Conservation (phyloP, 2,113 vertebrate species). For the Serilophus lunatus region DNA sequence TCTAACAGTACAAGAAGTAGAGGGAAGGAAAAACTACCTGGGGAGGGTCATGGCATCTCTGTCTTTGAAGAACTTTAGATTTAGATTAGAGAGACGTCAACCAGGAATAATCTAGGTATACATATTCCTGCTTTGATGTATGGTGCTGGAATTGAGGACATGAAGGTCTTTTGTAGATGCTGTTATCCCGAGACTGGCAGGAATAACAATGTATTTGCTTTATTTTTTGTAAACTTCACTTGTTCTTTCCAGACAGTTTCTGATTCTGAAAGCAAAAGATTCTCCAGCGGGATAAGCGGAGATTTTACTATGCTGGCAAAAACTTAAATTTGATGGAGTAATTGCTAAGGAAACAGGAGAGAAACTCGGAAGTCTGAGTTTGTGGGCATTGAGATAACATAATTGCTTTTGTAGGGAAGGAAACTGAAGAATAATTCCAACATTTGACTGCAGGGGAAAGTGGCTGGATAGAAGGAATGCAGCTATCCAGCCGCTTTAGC, state of each 20-base stretch:
- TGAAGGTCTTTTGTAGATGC: not conserved
- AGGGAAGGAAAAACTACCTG: not conserved
- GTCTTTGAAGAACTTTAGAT: not conserved
- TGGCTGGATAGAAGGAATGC: not conserved
- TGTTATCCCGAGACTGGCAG: not conserved
- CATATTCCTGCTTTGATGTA: not conserved
- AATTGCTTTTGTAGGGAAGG: not conserved
- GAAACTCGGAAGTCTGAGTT: not conserved
- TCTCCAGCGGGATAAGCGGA: not conserved
- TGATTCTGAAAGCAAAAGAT: not conserved
- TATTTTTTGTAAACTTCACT: not conserved
- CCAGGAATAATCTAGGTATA: not conserved
- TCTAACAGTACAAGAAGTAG: not conserved
- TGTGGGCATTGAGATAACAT: not conserved
- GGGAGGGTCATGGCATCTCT: not conserved
- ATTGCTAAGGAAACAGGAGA: not conserved
- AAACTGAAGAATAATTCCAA: not conserved
- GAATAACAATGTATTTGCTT: not conserved
- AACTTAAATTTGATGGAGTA: not conserved
- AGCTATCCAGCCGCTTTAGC: not conserved
- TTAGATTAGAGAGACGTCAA: not conserved
- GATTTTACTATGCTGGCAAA: not conserved
- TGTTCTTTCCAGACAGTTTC: not conserved
- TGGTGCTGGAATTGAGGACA: not conserved
- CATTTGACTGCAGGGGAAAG: not conserved